These are phyloP conservation scores for Myotis vivesi DNA, from an alignment of 2,797 vertebrate species.

Conservation along the genomic window DNA sequence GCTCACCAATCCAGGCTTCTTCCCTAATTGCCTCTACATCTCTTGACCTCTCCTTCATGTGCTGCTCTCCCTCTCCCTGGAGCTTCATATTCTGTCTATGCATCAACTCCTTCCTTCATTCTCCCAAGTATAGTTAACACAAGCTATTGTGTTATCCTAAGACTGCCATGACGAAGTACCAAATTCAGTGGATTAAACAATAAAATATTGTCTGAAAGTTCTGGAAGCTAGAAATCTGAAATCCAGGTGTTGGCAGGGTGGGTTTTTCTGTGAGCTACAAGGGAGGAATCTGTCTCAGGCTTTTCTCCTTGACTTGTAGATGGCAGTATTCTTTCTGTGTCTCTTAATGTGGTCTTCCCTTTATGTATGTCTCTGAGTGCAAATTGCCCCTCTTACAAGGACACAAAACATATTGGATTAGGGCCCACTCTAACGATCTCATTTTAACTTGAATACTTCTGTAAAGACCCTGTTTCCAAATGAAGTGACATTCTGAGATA, in stretches of 20 bases:
- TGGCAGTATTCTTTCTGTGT: not conserved
- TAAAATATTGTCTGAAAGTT: not conserved
- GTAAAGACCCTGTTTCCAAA: not conserved
- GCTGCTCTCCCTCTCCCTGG: too few species aligned
- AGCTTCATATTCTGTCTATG: not conserved
- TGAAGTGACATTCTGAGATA: not conserved
- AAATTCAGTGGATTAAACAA: not conserved
- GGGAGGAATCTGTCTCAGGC: not conserved
- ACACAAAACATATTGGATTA: not conserved
- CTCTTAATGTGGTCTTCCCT: not conserved
- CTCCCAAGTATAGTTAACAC: not conserved
- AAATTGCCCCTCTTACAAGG: not conserved
- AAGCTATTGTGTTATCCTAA: not conserved
- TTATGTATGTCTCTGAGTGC: not conserved
- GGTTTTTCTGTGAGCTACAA: not conserved
- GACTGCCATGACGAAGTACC: not conserved
- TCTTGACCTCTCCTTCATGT: not conserved
- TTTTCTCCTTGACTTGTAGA: not conserved
- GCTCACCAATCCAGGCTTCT: not conserved
- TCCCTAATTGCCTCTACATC: not conserved
- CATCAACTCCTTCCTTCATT: not conserved
- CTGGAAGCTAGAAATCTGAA: not conserved
- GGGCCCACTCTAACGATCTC: not conserved
- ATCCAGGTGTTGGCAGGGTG: not conserved
- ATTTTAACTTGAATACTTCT: conserved; percentile 20